Percentiles rank a stretch among this genome's conserved stretches.
Evolutionary conservation across 2,113 vertebrate species (phyloP).

Genomic region (Geococcyx californianus): DNA sequence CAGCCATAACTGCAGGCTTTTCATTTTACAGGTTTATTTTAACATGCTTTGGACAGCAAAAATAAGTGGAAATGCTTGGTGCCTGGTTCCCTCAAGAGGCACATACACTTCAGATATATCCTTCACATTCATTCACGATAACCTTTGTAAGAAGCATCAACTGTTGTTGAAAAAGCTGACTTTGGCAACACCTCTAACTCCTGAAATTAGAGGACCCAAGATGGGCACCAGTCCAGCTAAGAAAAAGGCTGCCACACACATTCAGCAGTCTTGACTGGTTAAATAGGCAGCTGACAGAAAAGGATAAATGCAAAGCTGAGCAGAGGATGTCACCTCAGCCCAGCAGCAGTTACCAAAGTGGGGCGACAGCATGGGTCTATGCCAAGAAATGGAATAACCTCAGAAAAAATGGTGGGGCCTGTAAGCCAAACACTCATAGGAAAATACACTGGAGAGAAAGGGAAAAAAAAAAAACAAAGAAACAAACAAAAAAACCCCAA

Average conservation of each 20-base stretch:
- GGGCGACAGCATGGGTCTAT: accelerated
- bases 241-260: neutral
- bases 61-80: neutral
- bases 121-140: accelerated
- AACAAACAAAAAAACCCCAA: too few relatives aligned
- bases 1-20: neutral
- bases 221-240: neutral
- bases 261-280: neutral
- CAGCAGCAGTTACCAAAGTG: neutral
- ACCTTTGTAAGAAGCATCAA: neutral
- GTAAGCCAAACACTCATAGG: neutral
- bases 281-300: neutral
- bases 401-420: neutral
- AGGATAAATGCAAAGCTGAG: neutral
- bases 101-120: neutral
- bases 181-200: neutral
- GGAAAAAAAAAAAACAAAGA: too few relatives aligned
- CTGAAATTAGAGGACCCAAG: neutral
- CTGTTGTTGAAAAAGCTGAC: neutral
- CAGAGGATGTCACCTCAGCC: neutral
- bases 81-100: neutral
- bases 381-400: neutral
- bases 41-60: neutral
- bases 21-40: neutral
- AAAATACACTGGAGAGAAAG: neutral